Base-by-base conservation (phyloP, 2,888 invertebrate species). In the Troides oblongomaculatus region DNA sequence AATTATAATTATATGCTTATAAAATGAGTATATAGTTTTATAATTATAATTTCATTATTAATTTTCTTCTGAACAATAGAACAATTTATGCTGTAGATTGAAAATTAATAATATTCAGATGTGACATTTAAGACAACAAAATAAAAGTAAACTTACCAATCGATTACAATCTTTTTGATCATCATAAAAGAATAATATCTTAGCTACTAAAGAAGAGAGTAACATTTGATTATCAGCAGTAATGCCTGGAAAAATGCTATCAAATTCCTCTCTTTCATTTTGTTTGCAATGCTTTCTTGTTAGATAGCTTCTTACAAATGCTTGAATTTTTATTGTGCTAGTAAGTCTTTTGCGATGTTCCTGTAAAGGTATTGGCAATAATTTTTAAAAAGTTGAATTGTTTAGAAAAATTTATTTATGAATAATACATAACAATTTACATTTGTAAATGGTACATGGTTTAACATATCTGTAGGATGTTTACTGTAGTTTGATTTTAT, bases 241-340 rank as follows among this genome's bases (percentile, higher is more conserved):
- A 69, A 91, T 84, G 63, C 83, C 85, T 61, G 93, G 90, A 71
- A 94, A 92, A 61, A 92, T 90, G 43, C 89, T 88, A 81, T 97
- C 97, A 88, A 97, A 98, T 64, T 94, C 92, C 63, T 90, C 87
- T 65, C 97, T 93, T 79, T 96, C 94, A 70, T 90, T 83, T 66
- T 94, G 93, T 84, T 96, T 96, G 72, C 94, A 93, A 58, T 93
- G 93, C 82, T 95, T 95, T 43, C 97, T 93, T 56, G 93, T 92
- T 36, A 97, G 88, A 78, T 95, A 97, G 75, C 97, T 96, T 71
- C 97, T 93, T 10, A 95, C 94, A 85, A 94, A 95, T 0, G 97
- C 96, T 86, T 98, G 98, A 71, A 98, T 95, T 80, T 96, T 95
- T 74, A 97, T 93, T 18, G 97, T 95, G 81, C 97, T 96, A 77